Base-by-base conservation (phyloP, 2,797 vertebrate genomes). In the Glyptemys insculpta region DNA sequence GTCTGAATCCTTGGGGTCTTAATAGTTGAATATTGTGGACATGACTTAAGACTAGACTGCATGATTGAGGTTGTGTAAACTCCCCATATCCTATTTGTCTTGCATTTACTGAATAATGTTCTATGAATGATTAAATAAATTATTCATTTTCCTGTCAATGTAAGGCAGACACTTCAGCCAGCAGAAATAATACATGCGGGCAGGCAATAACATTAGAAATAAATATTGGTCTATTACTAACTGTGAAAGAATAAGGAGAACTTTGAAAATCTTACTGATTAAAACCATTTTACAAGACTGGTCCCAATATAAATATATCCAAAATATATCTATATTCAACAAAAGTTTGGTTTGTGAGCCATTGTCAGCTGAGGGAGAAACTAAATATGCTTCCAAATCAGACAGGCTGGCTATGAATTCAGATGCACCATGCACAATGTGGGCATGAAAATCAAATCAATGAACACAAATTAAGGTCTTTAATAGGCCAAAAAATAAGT, bases 131-230 rank as follows among this genome's bases (percentile, higher is more conserved):
- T 89, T 88, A 65, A 65, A n/a, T 84, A 62, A 79, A n/a, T 95
- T 53, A 23, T 52, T 92, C 25, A 52, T 90, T 80, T 86, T 74
- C 86, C 88, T 87, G 78, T 83, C 84, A 81, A 80, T 87, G 54
- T 78, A 1, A 84, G 81, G 74, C 79, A 92, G 88, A 37, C 49
- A 3, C 1, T 56, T 57, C 62, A 80, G 34, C 2, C 8, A n/a
- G 54, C 47, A 81, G 88, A 41, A 85, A 3, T 89, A 81, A 52
- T 6, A 12, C 0, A 12, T 81, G 62, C 34, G 23, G 82, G 65
- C 4, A 29, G 57, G 88, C 81, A 87, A 65, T 87, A 85, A 21
- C 49, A 18, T 79, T 78, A 57, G n/a, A 49, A 82, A 37, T 9
- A 23, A 83, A 56, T 53, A 57, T 12, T 29, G 11, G 57, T 56